Percentiles rank a stretch among this genome's conserved stretches.
Evolutionary conservation across 2,888 invertebrate genomes (phyloP).

Genomic region (Thecocarcelia acutangulata): DNA sequence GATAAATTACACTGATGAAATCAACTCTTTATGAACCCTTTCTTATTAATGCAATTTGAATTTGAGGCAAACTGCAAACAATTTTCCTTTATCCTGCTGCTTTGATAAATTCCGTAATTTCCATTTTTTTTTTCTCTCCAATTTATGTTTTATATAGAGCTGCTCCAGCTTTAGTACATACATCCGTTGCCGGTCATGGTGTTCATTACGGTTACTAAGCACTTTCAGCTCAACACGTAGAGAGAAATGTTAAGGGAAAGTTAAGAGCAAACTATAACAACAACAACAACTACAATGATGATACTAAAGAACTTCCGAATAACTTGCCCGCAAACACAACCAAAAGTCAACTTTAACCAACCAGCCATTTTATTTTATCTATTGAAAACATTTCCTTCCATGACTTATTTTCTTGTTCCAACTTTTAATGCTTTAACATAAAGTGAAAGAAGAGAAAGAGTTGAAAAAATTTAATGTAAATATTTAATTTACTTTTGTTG

Average conservation of each 20-base stretch:
- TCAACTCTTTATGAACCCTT: not conserved
- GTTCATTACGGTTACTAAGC: conserved; percentile 80
- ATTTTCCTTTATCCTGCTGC: conserved; percentile 1
- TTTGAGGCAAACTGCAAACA: conserved; percentile 2
- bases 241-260: conserved; percentile 15
- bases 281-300: conserved; percentile 26
- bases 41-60: too few relatives aligned
- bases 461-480: conserved; percentile 53
- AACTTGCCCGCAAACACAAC: conserved; percentile 11
- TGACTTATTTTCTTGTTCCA: conserved; percentile 6
- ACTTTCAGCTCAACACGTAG: not conserved
- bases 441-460: conserved; percentile 32
- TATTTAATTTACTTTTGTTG: conserved; percentile 59
- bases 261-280: conserved; percentile 18
- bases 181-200: conserved; percentile 81
- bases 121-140: conserved; percentile 13
- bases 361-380: conserved; percentile 46
- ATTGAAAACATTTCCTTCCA: conserved; percentile 14
- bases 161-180: conserved; percentile 80
- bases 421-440: conserved; percentile 30
- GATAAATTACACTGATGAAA: conserved; percentile 46
- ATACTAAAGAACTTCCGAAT: conserved; percentile 8
- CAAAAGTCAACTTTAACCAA: conserved; percentile 19
- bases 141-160: conserved; percentile 73
- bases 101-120: conserved; percentile 11